Evolutionary conservation across 2,797 vertebrate species (phyloP).

Genomic region (Enteromius viviparus): DNA sequence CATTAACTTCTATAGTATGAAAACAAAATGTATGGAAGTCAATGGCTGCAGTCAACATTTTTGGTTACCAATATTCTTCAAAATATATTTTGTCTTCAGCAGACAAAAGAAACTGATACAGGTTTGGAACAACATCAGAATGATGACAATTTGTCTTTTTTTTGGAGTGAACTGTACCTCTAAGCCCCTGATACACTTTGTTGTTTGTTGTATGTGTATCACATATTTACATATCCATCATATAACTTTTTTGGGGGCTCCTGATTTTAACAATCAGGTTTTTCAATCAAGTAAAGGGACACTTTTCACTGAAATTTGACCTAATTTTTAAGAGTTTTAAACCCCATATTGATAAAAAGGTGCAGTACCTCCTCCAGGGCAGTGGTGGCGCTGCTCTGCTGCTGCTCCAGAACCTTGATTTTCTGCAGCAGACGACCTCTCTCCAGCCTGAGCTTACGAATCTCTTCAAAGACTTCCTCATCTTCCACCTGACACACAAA

Average conservation of each 20-base stretch:
- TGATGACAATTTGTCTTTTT: not conserved
- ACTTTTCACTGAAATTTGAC: not conserved
- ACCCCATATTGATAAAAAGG: constrained; percentile 1
- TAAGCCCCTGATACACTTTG: not conserved
- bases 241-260: not conserved
- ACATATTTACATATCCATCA: not conserved
- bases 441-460: constrained; percentile 87
- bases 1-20: not conserved
- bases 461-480: constrained; percentile 91
- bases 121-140: not conserved
- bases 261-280: not conserved
- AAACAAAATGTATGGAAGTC: not conserved
- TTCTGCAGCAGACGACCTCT: constrained; percentile 89
- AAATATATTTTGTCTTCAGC: not conserved
- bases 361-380: constrained; percentile 71
- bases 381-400: constrained; percentile 78
- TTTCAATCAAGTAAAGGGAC: not conserved
- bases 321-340: not conserved
- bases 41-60: not conserved
- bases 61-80: not conserved
- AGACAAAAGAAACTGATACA: not conserved
- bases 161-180: not conserved
- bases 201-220: not conserved
- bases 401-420: constrained; percentile 89
- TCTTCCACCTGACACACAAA: constrained; percentile 76